Conservation (phyloP, 1,140 invertebrate genomes). For the Rhyacophila brunnea region DNA sequence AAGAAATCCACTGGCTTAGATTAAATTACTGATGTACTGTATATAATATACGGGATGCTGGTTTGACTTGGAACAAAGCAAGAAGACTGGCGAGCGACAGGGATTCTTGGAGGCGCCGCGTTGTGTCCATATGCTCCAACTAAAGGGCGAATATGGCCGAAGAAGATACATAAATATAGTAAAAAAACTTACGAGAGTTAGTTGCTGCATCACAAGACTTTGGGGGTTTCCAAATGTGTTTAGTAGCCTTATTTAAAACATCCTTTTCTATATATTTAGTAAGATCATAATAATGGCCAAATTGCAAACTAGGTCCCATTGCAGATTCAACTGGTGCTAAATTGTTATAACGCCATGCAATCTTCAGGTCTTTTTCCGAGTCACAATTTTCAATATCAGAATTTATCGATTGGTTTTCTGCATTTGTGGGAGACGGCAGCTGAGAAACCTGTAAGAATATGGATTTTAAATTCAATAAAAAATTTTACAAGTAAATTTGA, state of each 20-base stretch:
- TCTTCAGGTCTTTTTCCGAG: slow-evolving; percentile 67
- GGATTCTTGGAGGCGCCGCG: too few relatives aligned
- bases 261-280: slow-evolving; percentile 67
- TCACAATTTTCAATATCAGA: not conserved
- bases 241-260: slow-evolving; percentile 48
- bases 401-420: slow-evolving; percentile 35
- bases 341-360: slow-evolving; percentile 84
- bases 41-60: too few relatives aligned
- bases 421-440: slow-evolving; percentile 44
- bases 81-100: not conserved
- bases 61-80: too few relatives aligned
- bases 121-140: too few relatives aligned
- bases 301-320: slow-evolving; percentile 49
- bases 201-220: not conserved
- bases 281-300: slow-evolving; percentile 80
- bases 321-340: slow-evolving; percentile 65
- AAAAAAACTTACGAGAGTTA: not conserved
- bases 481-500: not conserved
- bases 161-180: not conserved
- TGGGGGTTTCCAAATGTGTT: slow-evolving; percentile 21
- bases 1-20: not conserved
- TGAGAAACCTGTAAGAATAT: slow-evolving; percentile 29
- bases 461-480: not conserved
- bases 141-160: not conserved
- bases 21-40: not conserved